Evolutionary conservation across 2,797 vertebrate species (phyloP).

Genomic region (Premnoplex brunnescens): DNA sequence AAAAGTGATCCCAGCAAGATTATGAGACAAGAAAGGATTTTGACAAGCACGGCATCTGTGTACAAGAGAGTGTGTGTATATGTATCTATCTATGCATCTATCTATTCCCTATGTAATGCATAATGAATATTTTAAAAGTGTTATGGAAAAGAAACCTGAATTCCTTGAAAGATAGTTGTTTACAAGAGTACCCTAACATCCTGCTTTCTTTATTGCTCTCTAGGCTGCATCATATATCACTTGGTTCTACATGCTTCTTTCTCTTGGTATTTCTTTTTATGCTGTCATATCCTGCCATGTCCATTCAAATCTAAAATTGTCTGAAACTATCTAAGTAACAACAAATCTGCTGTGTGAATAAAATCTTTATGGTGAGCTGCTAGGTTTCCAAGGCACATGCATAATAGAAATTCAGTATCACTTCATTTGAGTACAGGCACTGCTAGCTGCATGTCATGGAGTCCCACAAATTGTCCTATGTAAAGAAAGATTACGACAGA

Average conservation of each 20-base stretch:
- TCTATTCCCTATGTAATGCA: constrained; percentile 61
- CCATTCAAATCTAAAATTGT: constrained; percentile 81
- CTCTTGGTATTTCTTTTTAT: constrained; percentile 75
- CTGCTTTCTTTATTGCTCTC: constrained; percentile 70
- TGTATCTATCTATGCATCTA: constrained; percentile 27
- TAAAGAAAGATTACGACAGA: constrained; percentile 72
- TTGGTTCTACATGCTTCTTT: constrained; percentile 71
- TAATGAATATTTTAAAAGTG: constrained; percentile 61
- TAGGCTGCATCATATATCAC: constrained; percentile 72
- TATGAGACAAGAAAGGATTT: constrained; percentile 33
- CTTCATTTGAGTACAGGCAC: constrained; percentile 72
- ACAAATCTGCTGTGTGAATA: constrained; percentile 81
- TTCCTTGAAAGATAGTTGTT: constrained; percentile 66
- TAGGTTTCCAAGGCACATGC: constrained; percentile 78
- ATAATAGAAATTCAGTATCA: constrained; percentile 80
- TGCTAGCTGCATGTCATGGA: constrained; percentile 71
- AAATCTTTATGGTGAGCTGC: constrained; percentile 79
- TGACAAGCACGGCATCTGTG: constrained; percentile 36
- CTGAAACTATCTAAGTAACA: constrained; percentile 80
- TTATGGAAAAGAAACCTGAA: constrained; percentile 58
- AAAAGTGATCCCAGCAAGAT: constrained; percentile 47
- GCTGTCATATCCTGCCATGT: constrained; percentile 78
- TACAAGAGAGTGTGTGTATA: neutral
- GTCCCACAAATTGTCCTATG: constrained; percentile 75
- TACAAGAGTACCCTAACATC: constrained; percentile 56